These are phyloP conservation scores for Gerris lacustris DNA, from an alignment of 2,888 invertebrate genomes.

Conservation along the genomic window DNA sequence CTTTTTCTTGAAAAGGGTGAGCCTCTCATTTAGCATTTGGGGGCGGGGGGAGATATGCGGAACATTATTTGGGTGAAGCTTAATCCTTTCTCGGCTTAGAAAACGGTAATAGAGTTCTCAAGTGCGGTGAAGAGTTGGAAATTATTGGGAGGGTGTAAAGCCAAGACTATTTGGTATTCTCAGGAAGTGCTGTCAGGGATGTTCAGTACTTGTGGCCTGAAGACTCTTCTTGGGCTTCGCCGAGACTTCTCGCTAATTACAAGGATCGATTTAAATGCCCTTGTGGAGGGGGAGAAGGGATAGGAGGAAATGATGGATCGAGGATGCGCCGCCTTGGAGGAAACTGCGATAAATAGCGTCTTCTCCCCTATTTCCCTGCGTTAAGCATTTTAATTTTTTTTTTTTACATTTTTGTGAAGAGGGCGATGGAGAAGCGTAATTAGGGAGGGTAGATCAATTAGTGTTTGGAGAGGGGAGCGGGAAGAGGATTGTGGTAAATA, in stretches of 20 bases:
- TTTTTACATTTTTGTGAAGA: not conserved
- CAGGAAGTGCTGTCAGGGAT: not conserved
- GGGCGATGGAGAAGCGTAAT: not conserved
- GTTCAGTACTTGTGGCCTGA: not conserved
- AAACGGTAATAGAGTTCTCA: not conserved
- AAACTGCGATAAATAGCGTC: not conserved
- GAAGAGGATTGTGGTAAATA: not conserved
- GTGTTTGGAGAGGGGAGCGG: not conserved
- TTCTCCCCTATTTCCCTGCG: not conserved
- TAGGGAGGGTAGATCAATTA: conserved; percentile 5
- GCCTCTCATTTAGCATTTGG: too few species aligned
- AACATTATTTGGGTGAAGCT: not conserved
- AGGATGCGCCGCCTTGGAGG: not conserved
- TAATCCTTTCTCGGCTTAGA: not conserved
- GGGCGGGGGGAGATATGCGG: not conserved
- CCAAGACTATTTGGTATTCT: not conserved
- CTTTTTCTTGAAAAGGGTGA: too few species aligned
- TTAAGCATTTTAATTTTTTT: not conserved
- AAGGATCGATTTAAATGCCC: not conserved
- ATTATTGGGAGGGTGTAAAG: not conserved
- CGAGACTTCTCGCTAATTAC: not conserved
- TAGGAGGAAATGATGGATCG: not conserved
- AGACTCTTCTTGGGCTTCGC: not conserved
- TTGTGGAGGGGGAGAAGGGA: not conserved
- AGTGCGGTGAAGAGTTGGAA: conserved; percentile 3